These are phyloP conservation scores for Linnaemya vulpina DNA, from an alignment of 2,888 invertebrate genomes.

Conservation along the genomic window DNA sequence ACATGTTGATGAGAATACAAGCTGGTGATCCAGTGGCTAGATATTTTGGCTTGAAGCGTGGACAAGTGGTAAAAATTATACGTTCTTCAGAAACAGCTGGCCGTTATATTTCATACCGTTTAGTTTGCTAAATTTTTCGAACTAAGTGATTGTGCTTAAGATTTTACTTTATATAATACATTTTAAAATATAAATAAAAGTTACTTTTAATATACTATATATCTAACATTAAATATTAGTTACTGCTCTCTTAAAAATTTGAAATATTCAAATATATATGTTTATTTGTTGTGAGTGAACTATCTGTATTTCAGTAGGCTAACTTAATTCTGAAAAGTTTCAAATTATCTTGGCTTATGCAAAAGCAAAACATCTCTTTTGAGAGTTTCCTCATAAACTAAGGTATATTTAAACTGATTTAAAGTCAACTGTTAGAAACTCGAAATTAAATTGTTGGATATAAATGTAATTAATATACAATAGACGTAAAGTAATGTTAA, in stretches of 20 bases:
- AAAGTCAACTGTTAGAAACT: too few species aligned
- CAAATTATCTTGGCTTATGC: too few species aligned
- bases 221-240: too few species aligned
- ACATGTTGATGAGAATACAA: conserved; percentile 99
- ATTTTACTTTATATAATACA: conserved; percentile 30
- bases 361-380: too few species aligned
- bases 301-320: too few species aligned
- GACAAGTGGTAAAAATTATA: conserved; percentile 99
- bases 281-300: too few species aligned
- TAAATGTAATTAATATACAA: background rate
- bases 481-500: background rate
- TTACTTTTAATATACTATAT: background rate
- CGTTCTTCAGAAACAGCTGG: conserved; percentile 99
- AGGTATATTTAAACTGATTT: too few species aligned
- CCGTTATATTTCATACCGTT: conserved; percentile 98
- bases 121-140: conserved; percentile 88
- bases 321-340: too few species aligned
- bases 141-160: background rate
- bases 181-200: conserved; percentile 28
- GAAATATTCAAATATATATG: too few species aligned
- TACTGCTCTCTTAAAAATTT: too few species aligned
- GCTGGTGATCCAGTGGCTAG: conserved; percentile 99
- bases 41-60: conserved; percentile 98
- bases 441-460: background rate
- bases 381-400: too few species aligned